Percentiles rank a stretch among this genome's conserved stretches.
Conservation (phyloP, 1,140 invertebrate genomes). For the Brachionus plicatilis region DNA sequence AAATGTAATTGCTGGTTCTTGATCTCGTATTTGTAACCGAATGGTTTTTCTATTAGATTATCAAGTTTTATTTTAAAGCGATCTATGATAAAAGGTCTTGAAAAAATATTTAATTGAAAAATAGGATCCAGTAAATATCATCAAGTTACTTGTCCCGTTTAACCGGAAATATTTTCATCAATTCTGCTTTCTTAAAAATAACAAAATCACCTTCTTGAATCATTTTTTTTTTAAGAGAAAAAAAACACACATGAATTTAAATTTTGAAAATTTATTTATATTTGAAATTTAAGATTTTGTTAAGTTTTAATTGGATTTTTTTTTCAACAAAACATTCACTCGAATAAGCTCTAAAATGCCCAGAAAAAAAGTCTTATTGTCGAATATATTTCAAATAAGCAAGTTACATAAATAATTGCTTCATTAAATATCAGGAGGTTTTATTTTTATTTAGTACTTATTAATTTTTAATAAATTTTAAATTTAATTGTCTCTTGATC, state of each 20-base stretch:
- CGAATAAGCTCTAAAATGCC: too few species aligned
- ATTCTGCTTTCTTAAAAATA: conserved; percentile 45
- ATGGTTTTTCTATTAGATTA: conserved; percentile 66
- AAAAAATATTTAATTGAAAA: not conserved
- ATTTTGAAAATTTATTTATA: not conserved
- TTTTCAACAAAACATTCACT: not conserved
- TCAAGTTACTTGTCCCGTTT: conserved; percentile 44
- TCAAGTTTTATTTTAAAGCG: conserved; percentile 63
- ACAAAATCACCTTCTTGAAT: conserved; percentile 47
- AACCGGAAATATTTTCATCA: conserved; percentile 46
- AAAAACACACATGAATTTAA: not conserved
- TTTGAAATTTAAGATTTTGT: not conserved
- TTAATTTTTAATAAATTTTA: too few species aligned
- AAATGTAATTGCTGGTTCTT: conserved; percentile 40
- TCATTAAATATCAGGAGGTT: too few species aligned
- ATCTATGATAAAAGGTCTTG: conserved; percentile 48
- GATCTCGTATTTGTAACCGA: conserved; percentile 73
- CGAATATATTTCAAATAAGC: too few species aligned
- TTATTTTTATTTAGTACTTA: too few species aligned
- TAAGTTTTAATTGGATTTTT: not conserved
- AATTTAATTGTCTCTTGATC: too few species aligned
- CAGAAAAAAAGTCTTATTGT: too few species aligned
- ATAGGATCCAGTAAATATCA: not conserved
- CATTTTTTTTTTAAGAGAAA: conserved; percentile 36
- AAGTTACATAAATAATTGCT: too few species aligned